These are phyloP conservation scores for Volucella bombylans DNA, from an alignment of 2,888 invertebrate genomes.

Conservation along the genomic window DNA sequence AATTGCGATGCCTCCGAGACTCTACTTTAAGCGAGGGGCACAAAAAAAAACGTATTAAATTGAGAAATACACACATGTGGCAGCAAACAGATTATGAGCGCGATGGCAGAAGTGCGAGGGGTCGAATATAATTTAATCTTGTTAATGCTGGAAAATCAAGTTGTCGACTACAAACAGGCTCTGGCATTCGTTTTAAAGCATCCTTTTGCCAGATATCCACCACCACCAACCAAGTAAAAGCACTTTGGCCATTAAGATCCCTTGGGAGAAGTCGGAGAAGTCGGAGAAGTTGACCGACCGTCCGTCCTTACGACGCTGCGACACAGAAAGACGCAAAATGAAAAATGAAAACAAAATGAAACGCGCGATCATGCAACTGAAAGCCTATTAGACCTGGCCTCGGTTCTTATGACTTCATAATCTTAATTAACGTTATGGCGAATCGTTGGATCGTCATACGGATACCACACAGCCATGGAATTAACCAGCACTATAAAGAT, in stretches of 20 bases:
- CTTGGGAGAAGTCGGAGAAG: conserved; percentile 23
- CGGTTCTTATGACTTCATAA: conserved; percentile 82
- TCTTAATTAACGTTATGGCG: conserved; percentile 82
- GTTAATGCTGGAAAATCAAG: conserved; percentile 83
- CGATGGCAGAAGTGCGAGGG: conserved; percentile 36
- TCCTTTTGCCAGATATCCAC: neutral
- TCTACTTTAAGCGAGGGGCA: neutral
- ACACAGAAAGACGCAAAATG: neutral
- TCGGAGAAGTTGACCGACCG: neutral
- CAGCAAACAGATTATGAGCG: neutral
- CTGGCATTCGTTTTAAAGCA: conserved; percentile 45
- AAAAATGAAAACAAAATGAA: conserved; percentile 4
- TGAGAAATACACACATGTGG: conserved; percentile 70
- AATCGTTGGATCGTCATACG: conserved; percentile 61
- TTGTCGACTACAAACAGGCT: conserved; percentile 79
- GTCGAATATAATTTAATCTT: conserved; percentile 80
- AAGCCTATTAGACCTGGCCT: conserved; percentile 63
- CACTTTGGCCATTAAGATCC: conserved; percentile 68
- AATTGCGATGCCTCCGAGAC: conserved; percentile 42
- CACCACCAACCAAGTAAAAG: conserved; percentile 46
- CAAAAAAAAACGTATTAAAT: conserved; percentile 61
- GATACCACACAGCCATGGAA: conserved; percentile 60
- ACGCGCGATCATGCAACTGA: conserved; percentile 73
- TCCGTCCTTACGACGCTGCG: neutral
- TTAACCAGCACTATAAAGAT: conserved; percentile 72